Evolutionary conservation across 2,888 invertebrate species (phyloP).

Genomic region (Herminia tarsipennalis): DNA sequence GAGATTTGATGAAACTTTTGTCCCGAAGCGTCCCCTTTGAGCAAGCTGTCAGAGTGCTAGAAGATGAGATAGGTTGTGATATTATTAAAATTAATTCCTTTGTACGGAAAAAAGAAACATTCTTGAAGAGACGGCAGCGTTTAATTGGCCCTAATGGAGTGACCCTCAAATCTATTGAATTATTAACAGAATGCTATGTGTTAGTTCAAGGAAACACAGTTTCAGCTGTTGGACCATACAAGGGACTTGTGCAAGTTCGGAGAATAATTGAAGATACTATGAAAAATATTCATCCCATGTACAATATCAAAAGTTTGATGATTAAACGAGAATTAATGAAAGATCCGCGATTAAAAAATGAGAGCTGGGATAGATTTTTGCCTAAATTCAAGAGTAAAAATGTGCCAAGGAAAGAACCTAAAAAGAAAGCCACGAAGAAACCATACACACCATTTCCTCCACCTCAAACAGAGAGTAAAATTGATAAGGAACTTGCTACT

Average conservation of each 20-base stretch:
- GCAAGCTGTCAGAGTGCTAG: constrained; percentile 94
- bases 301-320: constrained; percentile 98
- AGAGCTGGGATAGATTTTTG: constrained; percentile 98
- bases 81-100: constrained; percentile 98
- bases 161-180: constrained; percentile 98
- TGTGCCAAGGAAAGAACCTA: constrained; percentile 95
- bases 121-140: constrained; percentile 97
- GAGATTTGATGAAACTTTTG: constrained; percentile 97
- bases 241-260: constrained; percentile 94
- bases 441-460: constrained; percentile 99
- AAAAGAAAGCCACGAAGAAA: constrained; percentile 95
- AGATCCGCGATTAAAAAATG: constrained; percentile 95
- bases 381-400: constrained; percentile 97
- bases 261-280: constrained; percentile 98
- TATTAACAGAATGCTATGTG: constrained; percentile 98
- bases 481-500: constrained; percentile 96
- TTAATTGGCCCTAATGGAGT: constrained; percentile 99
- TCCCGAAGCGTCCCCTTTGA: constrained; percentile 98
- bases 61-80: constrained; percentile 97
- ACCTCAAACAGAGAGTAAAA: constrained; percentile 95
- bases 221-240: constrained; percentile 97
- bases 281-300: constrained; percentile 99
- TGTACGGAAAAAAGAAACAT: constrained; percentile 96
- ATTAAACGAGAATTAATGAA: constrained; percentile 98
- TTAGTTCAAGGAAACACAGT: constrained; percentile 99